Base-by-base conservation (phyloP, 2,113 vertebrate genomes). In the Athene cunicularia region DNA sequence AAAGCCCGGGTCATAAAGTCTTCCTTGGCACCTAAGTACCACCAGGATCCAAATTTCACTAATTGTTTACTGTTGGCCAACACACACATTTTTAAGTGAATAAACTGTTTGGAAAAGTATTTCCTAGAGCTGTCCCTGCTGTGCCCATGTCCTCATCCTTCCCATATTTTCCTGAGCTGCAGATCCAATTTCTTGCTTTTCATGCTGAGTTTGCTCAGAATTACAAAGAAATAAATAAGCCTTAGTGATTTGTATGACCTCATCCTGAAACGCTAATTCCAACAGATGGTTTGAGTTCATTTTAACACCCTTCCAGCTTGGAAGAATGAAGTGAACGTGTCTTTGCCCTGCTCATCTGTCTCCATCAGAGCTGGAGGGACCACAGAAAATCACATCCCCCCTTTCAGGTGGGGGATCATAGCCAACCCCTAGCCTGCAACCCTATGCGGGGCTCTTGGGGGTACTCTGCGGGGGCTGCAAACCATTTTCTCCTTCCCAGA, bases 401-500 rank as follows among this genome's bases (percentile, higher is more conserved):
- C 56, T 53, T 37, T 41, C 16, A 28, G 37, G 14, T 10, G 28
- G 5, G 26, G 47, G 41, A 26, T 7, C 3, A 4, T 35, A 67
- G 66, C 60, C 47, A 21, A 6, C 24, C 39, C 45, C n/a, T 47
- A 19, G 13, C 28, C 39, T 45, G 15, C 30, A 43, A 14, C 41
- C 21, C 49, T 35, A 33, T 1, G 1, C 1, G 2, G 33, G 43
- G 13, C 24, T 41, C 17, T 35, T 2, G 2, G 21, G 24, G 50
- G 59, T 30, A 17, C 12, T 15, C 66, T 10, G 12, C 1, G 7
- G 33, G 55, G 56, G 14, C 23, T 58, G 35, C 39, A 53, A 5
- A 16, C 14, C 14, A 3, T 15, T 41, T 63, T n/a, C 32, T 17
- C 8, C 50, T 53, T 41, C 18, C 55, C 35, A 41, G 39, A 45